These are phyloP conservation scores for Ciconia stormi DNA, from an alignment of 2,113 vertebrate genomes.

Conservation along the genomic window DNA sequence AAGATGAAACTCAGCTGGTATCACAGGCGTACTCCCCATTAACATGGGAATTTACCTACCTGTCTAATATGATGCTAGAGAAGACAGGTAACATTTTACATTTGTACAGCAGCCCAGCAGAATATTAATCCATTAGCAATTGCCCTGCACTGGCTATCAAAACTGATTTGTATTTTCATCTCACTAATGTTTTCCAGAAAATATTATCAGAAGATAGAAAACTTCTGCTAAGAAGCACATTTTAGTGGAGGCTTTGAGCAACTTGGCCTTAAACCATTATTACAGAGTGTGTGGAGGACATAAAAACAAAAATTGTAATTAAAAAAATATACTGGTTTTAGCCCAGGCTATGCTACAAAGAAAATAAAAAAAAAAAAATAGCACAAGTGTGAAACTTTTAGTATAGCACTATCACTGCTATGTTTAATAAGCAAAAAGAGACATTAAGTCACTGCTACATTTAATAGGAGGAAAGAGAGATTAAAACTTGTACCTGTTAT, in stretches of 20 bases:
- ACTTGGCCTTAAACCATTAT: background rate
- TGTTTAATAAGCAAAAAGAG: background rate
- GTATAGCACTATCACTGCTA: background rate
- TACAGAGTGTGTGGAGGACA: background rate
- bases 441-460: background rate
- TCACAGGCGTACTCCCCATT: accelerated
- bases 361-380: background rate
- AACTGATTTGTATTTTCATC: background rate
- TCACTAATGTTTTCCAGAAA: background rate
- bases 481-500: background rate
- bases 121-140: background rate
- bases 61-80: background rate
- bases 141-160: background rate
- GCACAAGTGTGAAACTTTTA: background rate
- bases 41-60: background rate
- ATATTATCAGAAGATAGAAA: background rate
- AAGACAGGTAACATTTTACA: background rate
- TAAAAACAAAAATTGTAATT: background rate
- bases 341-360: background rate
- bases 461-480: background rate
- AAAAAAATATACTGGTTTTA: background rate
- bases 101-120: background rate
- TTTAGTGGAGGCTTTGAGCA: background rate
- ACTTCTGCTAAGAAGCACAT: background rate
- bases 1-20: background rate